A percentile compares a stretch with the other conserved stretches of the same genome.
Evolutionary conservation across 1,140 invertebrate species (phyloP).

Genomic region (Teleogryllus occipitalis): DNA sequence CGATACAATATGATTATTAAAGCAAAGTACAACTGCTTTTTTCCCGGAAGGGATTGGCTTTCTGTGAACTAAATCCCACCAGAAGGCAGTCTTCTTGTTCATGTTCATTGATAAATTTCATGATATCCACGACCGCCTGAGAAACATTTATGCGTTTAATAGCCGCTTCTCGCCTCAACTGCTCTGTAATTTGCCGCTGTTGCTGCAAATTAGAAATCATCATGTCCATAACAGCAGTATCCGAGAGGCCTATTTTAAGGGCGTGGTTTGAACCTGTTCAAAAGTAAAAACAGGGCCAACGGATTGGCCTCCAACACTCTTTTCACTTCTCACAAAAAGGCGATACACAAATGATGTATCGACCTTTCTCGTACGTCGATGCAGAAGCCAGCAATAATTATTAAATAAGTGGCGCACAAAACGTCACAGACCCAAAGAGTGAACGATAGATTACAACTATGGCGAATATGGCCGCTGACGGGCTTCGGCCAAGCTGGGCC

Average conservation of each 20-base stretch:
- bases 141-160: conserved; percentile 81
- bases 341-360: not conserved
- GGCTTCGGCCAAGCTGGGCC: no score
- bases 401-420: no score
- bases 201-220: conserved; percentile 84
- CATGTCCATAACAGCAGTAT: conserved; percentile 80
- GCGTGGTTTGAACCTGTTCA: conserved; percentile 16
- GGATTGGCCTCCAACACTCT: conserved; percentile 1
- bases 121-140: conserved; percentile 85
- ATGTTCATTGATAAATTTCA: conserved; percentile 87
- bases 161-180: conserved; percentile 82
- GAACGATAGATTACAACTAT: no score
- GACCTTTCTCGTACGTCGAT: no score
- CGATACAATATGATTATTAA: not conserved
- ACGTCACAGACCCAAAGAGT: no score
- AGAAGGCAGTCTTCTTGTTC: conserved; percentile 92
- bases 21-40: conserved; percentile 79
- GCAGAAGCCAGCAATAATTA: no score
- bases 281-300: conserved; percentile 12
- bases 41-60: conserved; percentile 95
- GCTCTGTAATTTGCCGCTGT: conserved; percentile 86
- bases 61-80: conserved; percentile 89
- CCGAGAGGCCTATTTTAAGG: conserved; percentile 65
- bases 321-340: not conserved
- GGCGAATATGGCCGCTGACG: no score